A percentile compares a stretch with the other conserved stretches of the same genome.
These are phyloP conservation scores for Dolichomitus sp. DNA, from an alignment of 2,888 invertebrate genomes.

Conservation along the genomic window DNA sequence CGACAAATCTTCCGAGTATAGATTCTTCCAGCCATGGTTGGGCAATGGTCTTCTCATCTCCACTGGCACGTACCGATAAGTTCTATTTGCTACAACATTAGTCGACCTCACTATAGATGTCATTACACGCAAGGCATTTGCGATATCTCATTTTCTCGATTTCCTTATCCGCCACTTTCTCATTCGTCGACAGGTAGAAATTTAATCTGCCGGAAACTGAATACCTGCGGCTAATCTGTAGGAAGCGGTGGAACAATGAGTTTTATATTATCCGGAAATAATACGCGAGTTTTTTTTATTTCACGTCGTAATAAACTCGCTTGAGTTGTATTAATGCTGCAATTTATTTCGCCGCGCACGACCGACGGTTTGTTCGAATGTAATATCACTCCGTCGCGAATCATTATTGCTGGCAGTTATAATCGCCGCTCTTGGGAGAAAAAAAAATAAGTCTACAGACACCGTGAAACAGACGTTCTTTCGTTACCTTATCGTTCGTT, in stretches of 20 bases:
- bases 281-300: not conserved
- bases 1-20: constrained; percentile 93
- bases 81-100: not conserved
- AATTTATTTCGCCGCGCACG: not conserved
- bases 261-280: not conserved
- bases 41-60: constrained; percentile 94
- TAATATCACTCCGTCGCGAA: not conserved
- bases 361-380: not conserved
- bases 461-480: not conserved
- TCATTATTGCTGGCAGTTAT: not conserved
- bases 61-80: constrained; percentile 88
- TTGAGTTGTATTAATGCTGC: not conserved
- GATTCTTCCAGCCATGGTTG: constrained; percentile 94
- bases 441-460: not conserved
- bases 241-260: not conserved
- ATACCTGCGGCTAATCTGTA: not conserved
- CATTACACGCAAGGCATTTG: not conserved
- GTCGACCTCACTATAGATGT: constrained; percentile 17
- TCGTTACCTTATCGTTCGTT: not conserved
- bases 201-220: not conserved
- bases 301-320: constrained; percentile 7
- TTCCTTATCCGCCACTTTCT: not conserved
- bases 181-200: not conserved
- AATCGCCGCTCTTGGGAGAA: not conserved
- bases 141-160: constrained; percentile 1